These are phyloP conservation scores for Engystomops pustulosus DNA, from an alignment of 2,113 vertebrate genomes.

Conservation along the genomic window DNA sequence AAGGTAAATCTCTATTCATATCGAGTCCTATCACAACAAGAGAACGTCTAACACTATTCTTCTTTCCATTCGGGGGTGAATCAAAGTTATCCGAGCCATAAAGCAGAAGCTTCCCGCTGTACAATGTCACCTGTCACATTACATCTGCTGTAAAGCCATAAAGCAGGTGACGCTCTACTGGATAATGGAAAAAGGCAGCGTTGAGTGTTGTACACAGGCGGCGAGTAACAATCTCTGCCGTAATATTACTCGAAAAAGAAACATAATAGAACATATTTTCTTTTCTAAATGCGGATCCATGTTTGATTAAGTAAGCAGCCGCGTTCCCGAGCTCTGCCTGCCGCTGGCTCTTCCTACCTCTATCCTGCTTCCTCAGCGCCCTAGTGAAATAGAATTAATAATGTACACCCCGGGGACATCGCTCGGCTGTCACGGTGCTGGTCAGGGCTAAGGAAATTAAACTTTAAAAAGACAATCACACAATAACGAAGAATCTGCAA, in stretches of 20 bases:
- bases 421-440: conserved; percentile 50
- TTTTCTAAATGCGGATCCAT: conserved; percentile 41
- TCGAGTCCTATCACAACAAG: neutral
- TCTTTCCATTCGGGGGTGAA: neutral
- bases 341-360: conserved; percentile 47
- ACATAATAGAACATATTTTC: conserved; percentile 43
- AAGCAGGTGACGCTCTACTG: neutral
- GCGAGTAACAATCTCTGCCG: neutral
- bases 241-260: conserved; percentile 26
- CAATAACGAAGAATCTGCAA: conserved; percentile 45
- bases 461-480: conserved; percentile 56
- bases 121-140: conserved; percentile 14
- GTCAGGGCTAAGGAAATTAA: conserved; percentile 54
- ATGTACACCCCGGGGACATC: conserved; percentile 44
- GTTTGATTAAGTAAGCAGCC: conserved; percentile 40
- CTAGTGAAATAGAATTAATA: conserved; percentile 55
- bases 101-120: neutral
- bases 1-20: neutral
- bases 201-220: neutral
- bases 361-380: conserved; percentile 41
- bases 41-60: neutral
- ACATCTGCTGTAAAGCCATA: neutral
- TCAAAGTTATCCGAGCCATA: conserved; percentile 5
- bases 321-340: conserved; percentile 20
- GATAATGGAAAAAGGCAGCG: neutral